phyloP scores from a whole-genome alignment of 1,140 invertebrate genomes.

The Sipha flava region DNA sequence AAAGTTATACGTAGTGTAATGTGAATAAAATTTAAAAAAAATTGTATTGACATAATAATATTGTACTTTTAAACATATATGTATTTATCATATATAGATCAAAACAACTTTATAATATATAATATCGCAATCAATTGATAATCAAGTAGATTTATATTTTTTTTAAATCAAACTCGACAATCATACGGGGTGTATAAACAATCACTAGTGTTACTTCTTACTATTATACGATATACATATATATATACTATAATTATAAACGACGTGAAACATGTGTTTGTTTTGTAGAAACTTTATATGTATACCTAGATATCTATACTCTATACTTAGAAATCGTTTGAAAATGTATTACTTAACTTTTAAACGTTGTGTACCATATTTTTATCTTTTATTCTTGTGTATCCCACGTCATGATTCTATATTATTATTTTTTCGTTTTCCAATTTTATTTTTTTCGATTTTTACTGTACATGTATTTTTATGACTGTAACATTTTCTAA shows the following conservation, averaged over 20 bases:
- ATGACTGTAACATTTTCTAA: conserved; percentile 28
- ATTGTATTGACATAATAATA: no score
- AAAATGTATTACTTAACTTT: neutral
- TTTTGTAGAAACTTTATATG: no score
- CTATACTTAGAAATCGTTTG: neutral
- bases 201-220: conserved; percentile 13
- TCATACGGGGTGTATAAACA: conserved; percentile 19
- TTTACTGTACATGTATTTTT: conserved; percentile 10
- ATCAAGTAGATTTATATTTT: neutral
- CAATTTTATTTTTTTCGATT: neutral
- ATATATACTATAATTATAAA: neutral
- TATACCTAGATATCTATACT: neutral
- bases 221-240: neutral
- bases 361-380: neutral
- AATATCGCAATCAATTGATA: no score
- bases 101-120: no score
- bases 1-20: no score
- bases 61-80: no score
- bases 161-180: conserved; percentile 1
- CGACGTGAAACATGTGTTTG: neutral
- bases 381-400: conserved; percentile 9
- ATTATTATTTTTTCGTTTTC: neutral
- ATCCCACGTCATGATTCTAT: neutral
- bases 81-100: no score
- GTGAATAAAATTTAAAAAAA: no score